Evolutionary conservation across 2,797 vertebrate species (phyloP), one percentile per base, ranked within the genome.

Genomic region (Pipistrellus pygmaeus): DNA sequence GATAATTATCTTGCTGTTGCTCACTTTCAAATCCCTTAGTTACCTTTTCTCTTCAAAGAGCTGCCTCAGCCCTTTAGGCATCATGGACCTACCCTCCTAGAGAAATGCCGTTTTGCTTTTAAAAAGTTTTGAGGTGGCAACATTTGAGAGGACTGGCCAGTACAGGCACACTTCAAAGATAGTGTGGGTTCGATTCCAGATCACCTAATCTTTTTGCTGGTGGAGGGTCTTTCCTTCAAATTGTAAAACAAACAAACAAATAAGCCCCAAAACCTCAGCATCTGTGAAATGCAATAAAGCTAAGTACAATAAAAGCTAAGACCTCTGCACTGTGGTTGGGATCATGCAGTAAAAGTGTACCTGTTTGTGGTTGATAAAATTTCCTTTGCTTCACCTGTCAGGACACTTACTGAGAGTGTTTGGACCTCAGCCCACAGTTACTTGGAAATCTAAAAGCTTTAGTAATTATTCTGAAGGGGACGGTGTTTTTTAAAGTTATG

Each of bases 381-480:
- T 48, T 10, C 12, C 8, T 32, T 44, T 46, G 71, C 78, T 57
- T 82, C 55, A 21, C 85, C 89, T 51, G 14, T n/a, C 44, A 41
- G 44, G 71, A 41, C 41, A 81, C 66, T 86, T 51, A 84, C 71
- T 27, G 44, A 92, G 48, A 55, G 64, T 13, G 10, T 68, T 30
- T 35, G 72, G 69, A 32, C 20, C 83, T 87, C 23, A 3, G 77
- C n/a, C 35, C 12, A 12, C 17, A 8, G 51, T 76, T 75, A 20
- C 53, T 35, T 85, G 75, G 64, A 75, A 94, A 81, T 88, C 60
- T 66, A 64, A 95, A 94, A 81, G 92, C 66, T 85, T 90, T 21
- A 78, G 78, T 91, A 53, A 90, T 96, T 90, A 92, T 85, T 96
- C 82, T 85, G 57, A 95, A 96, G 94, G 91, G 55, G 27, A 17